Evolutionary conservation across 2,888 invertebrate species (phyloP), one percentile per base, ranked within the genome.

Genomic region (Catocala fraxini): DNA sequence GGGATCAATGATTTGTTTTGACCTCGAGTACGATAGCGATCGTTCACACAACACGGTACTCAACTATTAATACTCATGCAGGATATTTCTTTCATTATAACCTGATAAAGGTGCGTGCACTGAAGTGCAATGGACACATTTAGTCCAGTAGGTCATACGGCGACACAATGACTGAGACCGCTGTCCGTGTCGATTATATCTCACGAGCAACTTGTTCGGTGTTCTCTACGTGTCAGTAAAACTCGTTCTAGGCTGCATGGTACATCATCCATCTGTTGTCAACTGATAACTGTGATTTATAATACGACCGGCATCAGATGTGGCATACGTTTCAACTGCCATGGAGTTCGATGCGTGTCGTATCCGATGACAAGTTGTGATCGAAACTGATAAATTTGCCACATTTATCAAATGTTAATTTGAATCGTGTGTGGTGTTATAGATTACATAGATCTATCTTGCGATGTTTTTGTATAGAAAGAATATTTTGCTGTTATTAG

Each of bases 111-210:
- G 63, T 54, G 51, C 65, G 68, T 73, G 65, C 71, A 71, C 67
- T 79, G 68, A 73, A 76, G 74, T 77, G 71, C 65, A 75, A 56
- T 66, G 61, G 68, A 68, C 69, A 68, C 64, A 81, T 82, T 79
- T 60, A 76, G 82, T 69, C 54, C 76, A 84, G 73, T 84, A 75
- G 84, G 84, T 79, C 83, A 81, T 70, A 59, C 58, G 73, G 75
- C 74, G 78, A 73, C 70, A 76, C 75, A 71, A 73, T 71, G 79
- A 73, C 81, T 74, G 63, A 51, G 54, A 53, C 65, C 75, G 64
- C 71, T 65, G 75, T 69, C 73, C 73, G 66, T 53, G 57, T 67
- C 58, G 62, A 71, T 69, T 66, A 66, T 61, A 77, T 73, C 75
- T 68, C 52, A 58, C 45, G 12, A 56, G 62, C 63, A 71, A 78